A percentile compares a stretch with the other conserved stretches of the same genome.
phyloP scores from a whole-genome alignment of 2,888 invertebrate genomes.

The Amiota communis region DNA sequence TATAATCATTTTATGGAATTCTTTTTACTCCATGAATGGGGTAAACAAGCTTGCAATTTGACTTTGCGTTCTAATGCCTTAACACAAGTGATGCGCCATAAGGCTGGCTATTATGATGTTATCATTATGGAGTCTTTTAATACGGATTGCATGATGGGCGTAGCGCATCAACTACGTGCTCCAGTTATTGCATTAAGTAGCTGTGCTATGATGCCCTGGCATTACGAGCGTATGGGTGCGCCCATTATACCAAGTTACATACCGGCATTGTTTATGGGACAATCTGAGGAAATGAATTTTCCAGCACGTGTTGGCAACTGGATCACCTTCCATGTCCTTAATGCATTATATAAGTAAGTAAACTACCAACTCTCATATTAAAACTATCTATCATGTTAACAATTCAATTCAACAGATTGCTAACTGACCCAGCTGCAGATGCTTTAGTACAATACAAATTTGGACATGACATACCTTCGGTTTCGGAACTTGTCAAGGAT shows the following conservation, averaged over 20 bases:
- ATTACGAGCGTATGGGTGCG: slow-evolving; percentile 76
- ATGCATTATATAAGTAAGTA: slow-evolving; percentile 67
- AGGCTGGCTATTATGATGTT: slow-evolving; percentile 77
- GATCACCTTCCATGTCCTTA: slow-evolving; percentile 60
- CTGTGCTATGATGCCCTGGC: slow-evolving; percentile 78
- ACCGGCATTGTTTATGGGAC: slow-evolving; percentile 75
- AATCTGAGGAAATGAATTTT: slow-evolving; percentile 73
- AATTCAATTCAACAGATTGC: slow-evolving; percentile 37
- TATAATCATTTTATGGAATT: slow-evolving; percentile 69
- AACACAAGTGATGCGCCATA: slow-evolving; percentile 68
- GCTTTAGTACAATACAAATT: slow-evolving; percentile 63
- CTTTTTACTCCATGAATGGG: slow-evolving; percentile 69
- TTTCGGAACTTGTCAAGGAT: slow-evolving; percentile 73
- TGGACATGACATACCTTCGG: slow-evolving; percentile 72
- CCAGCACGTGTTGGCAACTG: slow-evolving; percentile 74
- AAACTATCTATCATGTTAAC: background rate
- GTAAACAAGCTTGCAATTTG: slow-evolving; percentile 66
- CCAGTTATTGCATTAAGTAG: slow-evolving; percentile 76
- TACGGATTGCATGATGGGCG: slow-evolving; percentile 80
- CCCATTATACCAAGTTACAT: slow-evolving; percentile 77
- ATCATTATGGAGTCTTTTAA: slow-evolving; percentile 82
- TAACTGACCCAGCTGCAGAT: slow-evolving; percentile 58
- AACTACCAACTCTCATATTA: slow-evolving; percentile 10
- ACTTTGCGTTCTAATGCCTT: slow-evolving; percentile 69
- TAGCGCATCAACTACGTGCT: slow-evolving; percentile 78